Percentiles rank a stretch among this genome's conserved stretches.
Evolutionary conservation across 2,113 vertebrate species (phyloP).

Genomic region (Hippolais icterina): DNA sequence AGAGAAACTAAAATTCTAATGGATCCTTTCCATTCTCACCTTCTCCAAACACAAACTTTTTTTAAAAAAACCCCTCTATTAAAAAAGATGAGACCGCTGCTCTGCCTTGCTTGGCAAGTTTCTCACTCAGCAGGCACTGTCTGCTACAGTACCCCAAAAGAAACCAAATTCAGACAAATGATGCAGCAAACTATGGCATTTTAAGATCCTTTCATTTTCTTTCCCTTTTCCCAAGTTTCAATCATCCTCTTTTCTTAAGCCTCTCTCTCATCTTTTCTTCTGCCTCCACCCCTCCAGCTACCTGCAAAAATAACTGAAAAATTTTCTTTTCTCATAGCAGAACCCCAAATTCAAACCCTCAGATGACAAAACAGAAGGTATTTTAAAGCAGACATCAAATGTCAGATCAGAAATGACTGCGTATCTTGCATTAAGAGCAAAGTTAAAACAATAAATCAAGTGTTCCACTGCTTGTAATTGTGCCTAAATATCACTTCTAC

Average conservation of each 20-base stretch:
- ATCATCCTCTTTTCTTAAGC: background rate
- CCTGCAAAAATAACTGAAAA: background rate
- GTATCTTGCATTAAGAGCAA: background rate
- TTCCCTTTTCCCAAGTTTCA: background rate
- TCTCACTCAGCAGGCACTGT: background rate
- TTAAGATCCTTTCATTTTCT: background rate
- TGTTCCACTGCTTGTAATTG: background rate
- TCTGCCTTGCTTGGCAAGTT: background rate
- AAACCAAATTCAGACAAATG: background rate
- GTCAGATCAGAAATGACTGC: background rate
- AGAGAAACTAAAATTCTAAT: background rate
- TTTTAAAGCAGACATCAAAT: background rate
- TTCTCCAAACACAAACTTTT: background rate
- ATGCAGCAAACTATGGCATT: background rate
- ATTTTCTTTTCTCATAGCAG: background rate
- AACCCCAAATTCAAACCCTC: background rate
- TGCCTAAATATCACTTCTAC: background rate
- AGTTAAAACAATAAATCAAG: background rate
- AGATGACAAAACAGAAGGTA: background rate
- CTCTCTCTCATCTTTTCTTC: background rate
- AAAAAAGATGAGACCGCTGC: background rate
- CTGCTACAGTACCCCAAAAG: background rate
- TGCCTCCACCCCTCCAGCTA: background rate
- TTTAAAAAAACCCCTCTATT: fast-evolving
- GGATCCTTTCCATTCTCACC: background rate